Percentiles rank a stretch among this genome's conserved stretches.
Conservation (phyloP, 2,888 invertebrate genomes). For the Phortica magna region DNA sequence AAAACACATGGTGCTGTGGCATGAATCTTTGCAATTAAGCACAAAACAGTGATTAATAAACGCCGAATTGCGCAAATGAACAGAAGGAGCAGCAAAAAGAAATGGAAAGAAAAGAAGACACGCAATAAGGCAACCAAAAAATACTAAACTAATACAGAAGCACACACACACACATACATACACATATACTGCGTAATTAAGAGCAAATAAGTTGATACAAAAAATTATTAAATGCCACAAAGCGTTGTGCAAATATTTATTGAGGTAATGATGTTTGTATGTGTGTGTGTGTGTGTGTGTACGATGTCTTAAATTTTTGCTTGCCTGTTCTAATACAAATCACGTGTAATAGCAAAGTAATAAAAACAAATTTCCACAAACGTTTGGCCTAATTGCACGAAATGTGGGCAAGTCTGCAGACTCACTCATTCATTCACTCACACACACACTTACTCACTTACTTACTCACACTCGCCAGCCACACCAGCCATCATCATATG, state of each 20-base stretch:
- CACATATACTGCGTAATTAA: slow-evolving; percentile 18
- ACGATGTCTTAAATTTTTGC: neutral
- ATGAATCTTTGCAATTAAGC: slow-evolving; percentile 42
- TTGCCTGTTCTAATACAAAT: slow-evolving; percentile 45
- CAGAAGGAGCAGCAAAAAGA: neutral
- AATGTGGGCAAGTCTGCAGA: slow-evolving; percentile 23
- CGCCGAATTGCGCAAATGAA: slow-evolving; percentile 8
- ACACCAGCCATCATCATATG: neutral
- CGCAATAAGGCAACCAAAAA: neutral
- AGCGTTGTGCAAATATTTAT: slow-evolving; percentile 26
- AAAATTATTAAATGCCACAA: slow-evolving; percentile 5
- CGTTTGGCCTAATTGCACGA: slow-evolving; percentile 66
- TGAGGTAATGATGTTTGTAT: neutral
- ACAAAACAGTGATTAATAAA: slow-evolving; percentile 53
- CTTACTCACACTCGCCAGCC: slow-evolving; percentile 12
- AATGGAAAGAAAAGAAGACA: neutral
- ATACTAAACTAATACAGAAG: neutral
- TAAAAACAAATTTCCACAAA: slow-evolving; percentile 67
- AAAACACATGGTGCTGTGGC: neutral
- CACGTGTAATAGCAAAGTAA: slow-evolving; percentile 57
- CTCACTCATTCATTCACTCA: neutral
- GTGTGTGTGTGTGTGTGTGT: neutral
- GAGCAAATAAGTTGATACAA: slow-evolving; percentile 19
- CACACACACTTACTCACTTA: neutral
- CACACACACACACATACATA: slow-evolving; percentile 5